A percentile compares a stretch with the other conserved stretches of the same genome.
phyloP scores from a whole-genome alignment of 1,140 invertebrate species.

The Asbolus verrucosus region DNA sequence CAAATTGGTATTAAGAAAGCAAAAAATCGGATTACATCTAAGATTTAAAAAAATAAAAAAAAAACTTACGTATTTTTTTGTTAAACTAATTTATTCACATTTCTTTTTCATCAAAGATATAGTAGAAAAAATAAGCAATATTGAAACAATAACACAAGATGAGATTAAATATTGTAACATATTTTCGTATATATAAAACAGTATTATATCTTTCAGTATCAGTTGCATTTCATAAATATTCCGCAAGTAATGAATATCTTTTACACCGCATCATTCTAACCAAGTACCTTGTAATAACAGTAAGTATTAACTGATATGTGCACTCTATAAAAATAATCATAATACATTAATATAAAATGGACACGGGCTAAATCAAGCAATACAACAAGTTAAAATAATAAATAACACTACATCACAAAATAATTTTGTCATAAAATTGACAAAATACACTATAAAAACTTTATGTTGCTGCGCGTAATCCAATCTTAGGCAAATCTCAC shows the following conservation, averaged over 20 bases:
- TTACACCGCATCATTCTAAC: neutral
- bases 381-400: constrained; percentile 6
- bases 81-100: neutral
- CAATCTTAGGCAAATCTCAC: constrained; percentile 34
- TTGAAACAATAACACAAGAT: neutral
- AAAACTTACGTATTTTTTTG: no score
- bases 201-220: neutral
- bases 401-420: constrained; percentile 35
- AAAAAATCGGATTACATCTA: no score
- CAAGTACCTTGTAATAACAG: neutral
- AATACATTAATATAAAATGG: constrained; percentile 10
- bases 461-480: constrained; percentile 4
- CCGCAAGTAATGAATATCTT: no score
- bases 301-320: constrained; percentile 1
- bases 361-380: neutral
- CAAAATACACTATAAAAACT: constrained; percentile 27
- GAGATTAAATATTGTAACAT: neutral
- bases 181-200: neutral
- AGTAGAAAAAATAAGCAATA: neutral
- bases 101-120: neutral
- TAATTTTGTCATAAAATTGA: constrained; percentile 31
- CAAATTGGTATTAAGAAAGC: no score
- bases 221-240: no score
- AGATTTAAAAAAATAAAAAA: no score
- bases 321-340: constrained; percentile 34